These are phyloP conservation scores for Myrmecobius fasciatus DNA, from an alignment of 2,113 vertebrate genomes.

Conservation along the genomic window DNA sequence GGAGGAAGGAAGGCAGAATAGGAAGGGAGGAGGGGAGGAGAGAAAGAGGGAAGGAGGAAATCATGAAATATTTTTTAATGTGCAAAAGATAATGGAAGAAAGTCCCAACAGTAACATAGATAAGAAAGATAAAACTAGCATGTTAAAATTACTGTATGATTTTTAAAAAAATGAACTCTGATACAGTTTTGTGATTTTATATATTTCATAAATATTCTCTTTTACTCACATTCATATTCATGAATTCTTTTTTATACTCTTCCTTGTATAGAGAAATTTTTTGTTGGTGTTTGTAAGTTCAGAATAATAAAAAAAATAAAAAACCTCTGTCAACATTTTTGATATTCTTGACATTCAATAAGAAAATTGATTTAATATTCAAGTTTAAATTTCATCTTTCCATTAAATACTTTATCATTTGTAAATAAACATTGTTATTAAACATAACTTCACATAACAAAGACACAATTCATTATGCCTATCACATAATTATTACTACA, in stretches of 20 bases:
- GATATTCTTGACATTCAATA: not conserved
- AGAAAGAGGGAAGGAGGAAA: too few species aligned
- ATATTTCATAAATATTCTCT: too few species aligned
- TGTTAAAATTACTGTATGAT: not conserved
- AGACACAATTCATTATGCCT: not conserved
- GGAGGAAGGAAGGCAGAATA: not conserved
- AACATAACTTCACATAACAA: not conserved
- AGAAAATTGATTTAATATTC: constrained; percentile 16
- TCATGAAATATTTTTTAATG: not conserved
- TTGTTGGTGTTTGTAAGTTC: not conserved
- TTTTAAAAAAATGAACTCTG: not conserved
- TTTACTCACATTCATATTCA: too few species aligned
- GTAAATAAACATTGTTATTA: constrained; percentile 22
- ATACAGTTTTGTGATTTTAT: not conserved
- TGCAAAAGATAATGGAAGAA: not conserved
- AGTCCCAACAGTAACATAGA: not conserved
- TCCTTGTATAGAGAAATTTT: not conserved
- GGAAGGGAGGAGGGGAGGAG: not conserved
- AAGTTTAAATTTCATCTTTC: constrained; percentile 20
- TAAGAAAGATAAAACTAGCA: not conserved
- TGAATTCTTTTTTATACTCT: not conserved
- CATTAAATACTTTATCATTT: not conserved
- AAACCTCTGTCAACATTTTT: not conserved
- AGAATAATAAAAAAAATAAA: not conserved
- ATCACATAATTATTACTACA: not conserved